phyloP scores from a whole-genome alignment of 2,113 vertebrate genomes.

The Aythya baeri region DNA sequence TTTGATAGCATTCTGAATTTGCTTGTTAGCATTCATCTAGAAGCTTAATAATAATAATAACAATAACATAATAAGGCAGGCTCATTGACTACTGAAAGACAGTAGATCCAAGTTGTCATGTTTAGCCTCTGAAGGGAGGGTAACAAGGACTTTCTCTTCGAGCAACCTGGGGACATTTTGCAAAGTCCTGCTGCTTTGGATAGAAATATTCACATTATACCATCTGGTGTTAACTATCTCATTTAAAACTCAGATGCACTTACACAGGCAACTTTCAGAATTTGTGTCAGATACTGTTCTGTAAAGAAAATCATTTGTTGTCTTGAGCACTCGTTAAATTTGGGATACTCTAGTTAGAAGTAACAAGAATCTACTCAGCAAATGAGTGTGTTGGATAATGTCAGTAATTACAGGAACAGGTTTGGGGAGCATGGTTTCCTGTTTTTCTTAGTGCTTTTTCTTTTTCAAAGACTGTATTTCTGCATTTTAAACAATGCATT shows the following conservation, averaged over 20 bases:
- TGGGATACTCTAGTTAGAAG: neutral
- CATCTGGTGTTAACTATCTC: neutral
- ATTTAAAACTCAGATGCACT: neutral
- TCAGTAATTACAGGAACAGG: neutral
- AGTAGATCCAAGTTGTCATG: neutral
- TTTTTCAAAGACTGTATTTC: neutral
- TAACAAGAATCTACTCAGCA: neutral
- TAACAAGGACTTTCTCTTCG: neutral
- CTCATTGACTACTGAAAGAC: neutral
- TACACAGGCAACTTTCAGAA: neutral
- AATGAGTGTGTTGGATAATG: fast-evolving
- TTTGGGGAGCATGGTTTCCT: neutral
- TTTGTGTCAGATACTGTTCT: neutral
- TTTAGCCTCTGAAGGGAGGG: neutral
- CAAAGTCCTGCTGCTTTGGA: neutral
- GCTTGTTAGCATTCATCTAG: neutral
- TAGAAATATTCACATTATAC: neutral
- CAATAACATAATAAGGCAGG: neutral
- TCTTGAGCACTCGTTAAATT: neutral
- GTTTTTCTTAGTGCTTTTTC: neutral
- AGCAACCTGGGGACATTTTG: neutral
- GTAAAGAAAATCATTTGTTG: neutral
- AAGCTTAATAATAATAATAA: neutral
- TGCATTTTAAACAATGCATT: neutral
- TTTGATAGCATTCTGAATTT: neutral